Evolutionary conservation across 2,888 invertebrate genomes (phyloP).

Genomic region (Ophioninae sp.): DNA sequence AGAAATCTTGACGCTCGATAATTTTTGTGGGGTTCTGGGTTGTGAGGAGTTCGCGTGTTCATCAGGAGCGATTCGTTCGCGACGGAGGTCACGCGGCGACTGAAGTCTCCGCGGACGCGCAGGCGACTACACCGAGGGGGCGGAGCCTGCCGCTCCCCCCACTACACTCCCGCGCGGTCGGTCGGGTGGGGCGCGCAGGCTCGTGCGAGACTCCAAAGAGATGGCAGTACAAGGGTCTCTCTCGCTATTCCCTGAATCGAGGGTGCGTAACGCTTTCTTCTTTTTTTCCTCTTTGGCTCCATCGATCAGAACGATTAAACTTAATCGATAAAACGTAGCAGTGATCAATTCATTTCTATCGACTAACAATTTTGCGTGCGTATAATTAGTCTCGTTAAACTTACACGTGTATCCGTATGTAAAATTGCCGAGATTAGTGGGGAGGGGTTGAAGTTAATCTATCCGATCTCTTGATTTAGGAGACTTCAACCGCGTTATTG

Average conservation of each 20-base stretch:
- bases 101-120: background rate
- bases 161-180: background rate
- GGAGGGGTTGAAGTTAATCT: background rate
- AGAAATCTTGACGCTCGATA: slow-evolving; percentile 34
- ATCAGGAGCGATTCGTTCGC: background rate
- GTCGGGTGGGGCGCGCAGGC: background rate
- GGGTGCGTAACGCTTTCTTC: background rate
- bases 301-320: background rate
- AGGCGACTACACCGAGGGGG: background rate
- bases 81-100: background rate
- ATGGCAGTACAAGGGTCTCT: background rate
- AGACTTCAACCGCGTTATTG: background rate
- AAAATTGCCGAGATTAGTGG: background rate
- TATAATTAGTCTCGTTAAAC: slow-evolving; percentile 22
- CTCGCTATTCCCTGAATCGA: background rate
- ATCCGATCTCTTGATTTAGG: background rate
- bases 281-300: background rate
- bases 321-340: background rate
- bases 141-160: background rate
- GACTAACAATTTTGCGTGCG: background rate
- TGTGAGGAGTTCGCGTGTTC: background rate
- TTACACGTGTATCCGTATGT: background rate
- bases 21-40: background rate
- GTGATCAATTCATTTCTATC: background rate
- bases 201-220: background rate